phyloP scores from a whole-genome alignment of 2,888 invertebrate genomes.

The Diarsia rubi region DNA sequence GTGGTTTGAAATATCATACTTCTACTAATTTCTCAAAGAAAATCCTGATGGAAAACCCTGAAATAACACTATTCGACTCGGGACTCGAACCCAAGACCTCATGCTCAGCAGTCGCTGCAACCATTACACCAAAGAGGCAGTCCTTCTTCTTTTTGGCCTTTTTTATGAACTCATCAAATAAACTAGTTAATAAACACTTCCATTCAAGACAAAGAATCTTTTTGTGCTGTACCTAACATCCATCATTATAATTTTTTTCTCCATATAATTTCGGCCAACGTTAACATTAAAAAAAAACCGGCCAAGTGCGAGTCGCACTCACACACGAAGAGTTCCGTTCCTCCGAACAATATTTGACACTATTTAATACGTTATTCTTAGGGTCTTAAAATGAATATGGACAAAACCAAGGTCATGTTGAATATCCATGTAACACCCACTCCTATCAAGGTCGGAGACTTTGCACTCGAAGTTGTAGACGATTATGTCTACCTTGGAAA shows the following conservation, averaged over 20 bases:
- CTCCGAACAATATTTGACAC: background rate
- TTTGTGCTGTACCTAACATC: slow-evolving; percentile 26
- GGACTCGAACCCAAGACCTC: background rate
- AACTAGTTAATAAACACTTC: background rate
- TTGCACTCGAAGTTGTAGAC: too few relatives aligned
- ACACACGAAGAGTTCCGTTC: background rate
- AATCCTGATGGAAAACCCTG: background rate
- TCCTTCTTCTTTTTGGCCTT: background rate
- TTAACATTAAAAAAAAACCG: slow-evolving; percentile 33
- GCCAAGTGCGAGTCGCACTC: background rate
- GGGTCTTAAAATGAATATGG: too few relatives aligned
- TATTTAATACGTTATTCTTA: background rate
- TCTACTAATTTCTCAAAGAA: background rate
- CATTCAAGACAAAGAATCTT: slow-evolving; percentile 2
- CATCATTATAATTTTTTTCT: slow-evolving; percentile 15
- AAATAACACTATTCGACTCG: background rate
- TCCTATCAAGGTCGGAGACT: too few relatives aligned
- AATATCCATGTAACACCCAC: too few relatives aligned
- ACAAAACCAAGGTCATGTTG: too few relatives aligned
- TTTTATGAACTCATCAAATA: slow-evolving; percentile 8
- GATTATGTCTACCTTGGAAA: too few relatives aligned
- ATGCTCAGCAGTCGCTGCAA: background rate
- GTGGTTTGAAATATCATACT: background rate
- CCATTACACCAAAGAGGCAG: background rate
- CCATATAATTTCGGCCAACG: slow-evolving; percentile 6